phyloP scores from a whole-genome alignment of 2,888 invertebrate genomes.

The Eudasyphora cyanicolor region DNA sequence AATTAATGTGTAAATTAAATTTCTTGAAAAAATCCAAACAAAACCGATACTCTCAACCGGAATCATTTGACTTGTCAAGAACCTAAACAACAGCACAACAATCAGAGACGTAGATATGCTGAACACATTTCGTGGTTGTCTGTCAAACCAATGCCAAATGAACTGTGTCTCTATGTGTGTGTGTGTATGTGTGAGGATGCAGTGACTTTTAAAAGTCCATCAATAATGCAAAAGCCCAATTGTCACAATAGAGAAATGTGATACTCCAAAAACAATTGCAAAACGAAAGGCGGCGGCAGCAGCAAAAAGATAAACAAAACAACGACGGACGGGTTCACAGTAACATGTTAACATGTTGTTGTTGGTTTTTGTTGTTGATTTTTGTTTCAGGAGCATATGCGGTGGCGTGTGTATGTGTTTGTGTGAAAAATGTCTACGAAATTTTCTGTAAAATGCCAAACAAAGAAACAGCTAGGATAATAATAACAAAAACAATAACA shows the following conservation, averaged over 20 bases:
- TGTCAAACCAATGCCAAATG: constrained; percentile 37
- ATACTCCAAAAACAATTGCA: too few species aligned
- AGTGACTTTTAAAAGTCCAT: constrained; percentile 75
- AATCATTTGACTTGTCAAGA: neutral
- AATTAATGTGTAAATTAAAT: neutral
- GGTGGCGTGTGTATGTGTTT: constrained; percentile 7
- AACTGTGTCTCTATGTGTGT: neutral
- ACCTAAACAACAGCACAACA: neutral
- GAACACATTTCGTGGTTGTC: constrained; percentile 40
- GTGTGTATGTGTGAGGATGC: constrained; percentile 60
- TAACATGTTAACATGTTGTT: constrained; percentile 16
- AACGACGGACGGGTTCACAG: neutral
- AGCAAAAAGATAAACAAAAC: neutral
- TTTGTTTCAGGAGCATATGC: too few species aligned
- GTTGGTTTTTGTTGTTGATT: constrained; percentile 33
- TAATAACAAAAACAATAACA: neutral
- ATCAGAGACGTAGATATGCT: neutral
- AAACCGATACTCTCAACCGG: too few species aligned
- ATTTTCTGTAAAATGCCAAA: constrained; percentile 31
- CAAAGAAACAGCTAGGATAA: neutral
- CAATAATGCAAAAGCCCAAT: constrained; percentile 77
- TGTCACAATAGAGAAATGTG: constrained; percentile 71
- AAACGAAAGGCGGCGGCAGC: neutral
- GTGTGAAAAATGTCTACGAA: constrained; percentile 19
- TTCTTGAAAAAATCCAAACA: too few species aligned